A percentile compares a stretch with the other conserved stretches of the same genome.
Conservation (phyloP, 2,797 vertebrate species). For the Spinus pinus region DNA sequence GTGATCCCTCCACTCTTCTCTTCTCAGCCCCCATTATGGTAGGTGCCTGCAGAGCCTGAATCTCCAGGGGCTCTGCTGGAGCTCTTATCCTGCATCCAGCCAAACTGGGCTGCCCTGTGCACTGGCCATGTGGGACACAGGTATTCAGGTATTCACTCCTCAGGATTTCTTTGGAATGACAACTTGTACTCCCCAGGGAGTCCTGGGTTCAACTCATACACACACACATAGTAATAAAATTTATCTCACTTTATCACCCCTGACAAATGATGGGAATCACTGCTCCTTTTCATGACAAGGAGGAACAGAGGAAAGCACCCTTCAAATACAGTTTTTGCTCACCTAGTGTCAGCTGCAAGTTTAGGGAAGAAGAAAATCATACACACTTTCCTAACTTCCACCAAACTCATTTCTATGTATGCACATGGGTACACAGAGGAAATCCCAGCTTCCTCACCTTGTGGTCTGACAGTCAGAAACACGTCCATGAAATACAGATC, state of each 20-base stretch:
- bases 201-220: neutral
- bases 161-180: neutral
- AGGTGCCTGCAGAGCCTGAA: neutral
- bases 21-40: neutral
- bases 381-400: neutral
- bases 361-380: neutral
- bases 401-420: neutral
- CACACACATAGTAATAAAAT: neutral
- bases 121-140: rapidly evolving
- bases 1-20: neutral
- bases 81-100: neutral
- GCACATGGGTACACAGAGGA: neutral
- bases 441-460: neutral
- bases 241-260: neutral
- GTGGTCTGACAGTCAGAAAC: neutral
- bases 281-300: neutral
- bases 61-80: neutral
- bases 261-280: neutral
- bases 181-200: neutral
- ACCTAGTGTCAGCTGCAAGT: neutral
- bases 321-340: neutral
- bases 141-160: neutral
- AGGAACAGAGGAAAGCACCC: neutral
- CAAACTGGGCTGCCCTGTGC: neutral
- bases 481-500: neutral